Evolutionary conservation across 2,113 vertebrate species (phyloP).

Genomic region (Calcarius ornatus): DNA sequence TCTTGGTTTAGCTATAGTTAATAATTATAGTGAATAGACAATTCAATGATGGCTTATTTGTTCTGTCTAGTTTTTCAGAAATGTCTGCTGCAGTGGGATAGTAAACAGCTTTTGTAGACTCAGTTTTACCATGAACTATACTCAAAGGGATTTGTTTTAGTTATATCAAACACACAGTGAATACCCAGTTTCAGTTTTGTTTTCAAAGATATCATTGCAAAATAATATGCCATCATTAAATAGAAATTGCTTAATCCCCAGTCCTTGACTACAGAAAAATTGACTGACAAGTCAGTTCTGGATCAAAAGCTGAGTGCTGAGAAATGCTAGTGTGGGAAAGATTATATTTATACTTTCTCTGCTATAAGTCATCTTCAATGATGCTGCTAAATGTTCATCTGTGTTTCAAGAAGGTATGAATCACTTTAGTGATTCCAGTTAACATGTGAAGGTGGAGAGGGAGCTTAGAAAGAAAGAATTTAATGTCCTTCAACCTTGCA

Average conservation of each 20-base stretch:
- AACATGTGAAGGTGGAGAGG: neutral
- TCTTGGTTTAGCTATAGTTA: neutral
- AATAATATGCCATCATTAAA: neutral
- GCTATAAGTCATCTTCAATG: neutral
- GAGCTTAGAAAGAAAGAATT: neutral
- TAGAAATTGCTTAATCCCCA: neutral
- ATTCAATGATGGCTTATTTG: neutral
- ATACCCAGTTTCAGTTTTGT: neutral
- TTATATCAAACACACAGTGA: neutral
- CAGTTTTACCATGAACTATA: neutral
- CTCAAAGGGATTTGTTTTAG: neutral
- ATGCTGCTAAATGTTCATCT: neutral
- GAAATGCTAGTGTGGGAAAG: slow-evolving; percentile 21
- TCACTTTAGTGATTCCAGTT: neutral
- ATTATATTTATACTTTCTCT: slow-evolving; percentile 27
- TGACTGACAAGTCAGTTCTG: slow-evolving; percentile 19
- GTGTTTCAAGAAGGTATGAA: slow-evolving; percentile 7
- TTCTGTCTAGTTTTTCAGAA: neutral
- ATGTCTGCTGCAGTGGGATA: neutral
- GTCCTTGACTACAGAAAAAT: neutral
- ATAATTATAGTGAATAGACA: neutral
- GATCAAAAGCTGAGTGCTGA: neutral
- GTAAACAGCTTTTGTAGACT: neutral
- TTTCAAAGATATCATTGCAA: neutral
- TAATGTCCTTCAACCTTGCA: neutral